A percentile compares a stretch with the other conserved stretches of the same genome.
phyloP scores from a whole-genome alignment of 2,888 invertebrate species.

The Pristionchus fissidentatus region DNA sequence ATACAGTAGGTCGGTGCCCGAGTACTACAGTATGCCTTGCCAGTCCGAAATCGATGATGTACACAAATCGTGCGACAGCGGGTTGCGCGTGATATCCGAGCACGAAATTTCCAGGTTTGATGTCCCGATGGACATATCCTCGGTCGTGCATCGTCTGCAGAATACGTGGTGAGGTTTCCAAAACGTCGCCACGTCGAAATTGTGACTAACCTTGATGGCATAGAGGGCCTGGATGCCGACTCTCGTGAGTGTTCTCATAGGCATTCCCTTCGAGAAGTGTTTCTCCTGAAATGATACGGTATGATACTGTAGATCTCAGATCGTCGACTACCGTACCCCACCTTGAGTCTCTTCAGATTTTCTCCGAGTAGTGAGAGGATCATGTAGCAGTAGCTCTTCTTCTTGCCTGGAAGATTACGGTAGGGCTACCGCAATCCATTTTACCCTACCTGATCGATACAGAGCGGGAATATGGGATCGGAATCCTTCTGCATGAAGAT shows the following conservation, averaged over 20 bases:
- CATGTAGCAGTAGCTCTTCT: constrained; percentile 63
- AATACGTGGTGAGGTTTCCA: not conserved
- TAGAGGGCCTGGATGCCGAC: constrained; percentile 36
- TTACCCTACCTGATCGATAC: constrained; percentile 55
- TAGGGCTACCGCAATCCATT: not conserved
- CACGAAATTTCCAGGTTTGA: constrained; percentile 45
- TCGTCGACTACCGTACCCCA: not conserved
- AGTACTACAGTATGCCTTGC: constrained; percentile 36
- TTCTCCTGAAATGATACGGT: constrained; percentile 20
- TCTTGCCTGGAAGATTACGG: constrained; percentile 8
- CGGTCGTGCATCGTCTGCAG: constrained; percentile 47
- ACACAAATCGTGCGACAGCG: constrained; percentile 8
- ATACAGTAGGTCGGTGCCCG: no score
- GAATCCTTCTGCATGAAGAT: constrained; percentile 48
- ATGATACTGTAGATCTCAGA: not conserved
- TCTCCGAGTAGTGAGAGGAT: constrained; percentile 70
- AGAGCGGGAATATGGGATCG: constrained; percentile 61
- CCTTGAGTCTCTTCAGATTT: constrained; percentile 55
- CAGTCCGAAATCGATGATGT: constrained; percentile 44
- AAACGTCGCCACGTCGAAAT: not conserved
- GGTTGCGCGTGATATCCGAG: constrained; percentile 32
- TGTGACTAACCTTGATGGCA: constrained; percentile 37
- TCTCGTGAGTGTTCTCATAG: constrained; percentile 16
- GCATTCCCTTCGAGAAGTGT: constrained; percentile 38
- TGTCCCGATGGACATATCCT: constrained; percentile 45